A percentile compares a stretch with the other conserved stretches of the same genome.
These are phyloP conservation scores for Ichneumoninae sp. DNA, from an alignment of 2,888 invertebrate species.

Conservation along the genomic window DNA sequence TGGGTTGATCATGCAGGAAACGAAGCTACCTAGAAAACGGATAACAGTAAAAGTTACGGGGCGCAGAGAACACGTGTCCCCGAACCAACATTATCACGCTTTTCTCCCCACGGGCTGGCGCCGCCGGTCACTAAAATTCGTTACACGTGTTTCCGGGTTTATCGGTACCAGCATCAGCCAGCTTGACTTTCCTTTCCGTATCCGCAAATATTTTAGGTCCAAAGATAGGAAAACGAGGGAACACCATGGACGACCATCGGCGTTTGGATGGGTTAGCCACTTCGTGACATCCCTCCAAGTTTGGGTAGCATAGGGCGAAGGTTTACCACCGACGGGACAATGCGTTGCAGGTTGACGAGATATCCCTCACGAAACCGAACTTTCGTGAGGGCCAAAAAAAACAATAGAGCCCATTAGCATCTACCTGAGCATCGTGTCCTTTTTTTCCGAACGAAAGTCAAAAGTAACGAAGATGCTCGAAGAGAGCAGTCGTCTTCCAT, in stretches of 20 bases:
- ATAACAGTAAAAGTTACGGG: constrained; percentile 10
- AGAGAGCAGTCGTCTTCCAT: constrained; percentile 19
- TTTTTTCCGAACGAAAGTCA: constrained; percentile 51
- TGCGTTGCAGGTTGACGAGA: constrained; percentile 58
- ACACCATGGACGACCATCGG: not conserved
- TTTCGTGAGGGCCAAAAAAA: constrained; percentile 69
- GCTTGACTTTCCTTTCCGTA: constrained; percentile 33
- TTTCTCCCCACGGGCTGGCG: constrained; percentile 37
- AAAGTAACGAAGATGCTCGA: constrained; percentile 21
- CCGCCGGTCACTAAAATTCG: constrained; percentile 61
- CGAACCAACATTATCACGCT: constrained; percentile 54
- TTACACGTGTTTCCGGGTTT: constrained; percentile 68
- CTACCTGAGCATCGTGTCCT: constrained; percentile 76
- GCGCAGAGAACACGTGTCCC: constrained; percentile 38
- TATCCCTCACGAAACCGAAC: constrained; percentile 31
- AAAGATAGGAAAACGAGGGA: constrained; percentile 18
- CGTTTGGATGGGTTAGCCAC: constrained; percentile 29
- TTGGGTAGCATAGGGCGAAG: constrained; percentile 2
- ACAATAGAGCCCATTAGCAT: constrained; percentile 81
- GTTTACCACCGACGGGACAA: constrained; percentile 22
- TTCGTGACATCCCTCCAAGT: constrained; percentile 28
- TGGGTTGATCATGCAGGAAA: not conserved
- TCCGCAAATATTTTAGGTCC: constrained; percentile 57
- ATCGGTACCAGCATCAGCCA: constrained; percentile 50
- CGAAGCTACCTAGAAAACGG: not conserved